These are phyloP conservation scores for Mylabris phalerata DNA, from an alignment of 1,140 invertebrate genomes.

Conservation along the genomic window DNA sequence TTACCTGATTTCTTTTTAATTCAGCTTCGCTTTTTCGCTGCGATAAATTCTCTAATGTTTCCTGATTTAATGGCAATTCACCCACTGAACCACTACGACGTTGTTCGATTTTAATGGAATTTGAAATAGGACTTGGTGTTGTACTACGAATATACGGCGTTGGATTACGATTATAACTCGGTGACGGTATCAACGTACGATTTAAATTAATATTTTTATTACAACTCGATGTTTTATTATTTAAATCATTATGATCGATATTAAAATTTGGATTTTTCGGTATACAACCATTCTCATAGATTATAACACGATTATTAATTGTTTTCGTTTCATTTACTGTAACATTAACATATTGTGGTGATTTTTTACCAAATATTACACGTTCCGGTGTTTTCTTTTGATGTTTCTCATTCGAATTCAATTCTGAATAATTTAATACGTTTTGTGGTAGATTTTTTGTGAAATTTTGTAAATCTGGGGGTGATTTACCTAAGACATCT, in stretches of 20 bases:
- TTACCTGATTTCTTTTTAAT: constrained; percentile 43
- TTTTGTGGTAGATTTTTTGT: constrained; percentile 39
- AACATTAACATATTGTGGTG: constrained; percentile 39
- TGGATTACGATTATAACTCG: constrained; percentile 50
- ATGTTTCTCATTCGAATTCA: constrained; percentile 35
- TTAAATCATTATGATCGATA: constrained; percentile 35
- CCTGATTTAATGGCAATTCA: constrained; percentile 35
- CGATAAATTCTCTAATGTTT: constrained; percentile 43
- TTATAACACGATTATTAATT: constrained; percentile 39
- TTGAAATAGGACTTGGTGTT: constrained; percentile 31
- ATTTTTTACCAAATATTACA: constrained; percentile 33
- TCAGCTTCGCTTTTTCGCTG: constrained; percentile 47
- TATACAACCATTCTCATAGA: constrained; percentile 39
- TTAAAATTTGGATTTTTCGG: constrained; percentile 34
- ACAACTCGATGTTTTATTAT: constrained; percentile 29
- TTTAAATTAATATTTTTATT: constrained; percentile 36
- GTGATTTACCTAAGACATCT: constrained; percentile 60
- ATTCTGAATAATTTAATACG: constrained; percentile 39
- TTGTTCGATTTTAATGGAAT: constrained; percentile 25
- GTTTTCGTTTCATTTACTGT: constrained; percentile 36
- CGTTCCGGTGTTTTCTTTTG: constrained; percentile 35
- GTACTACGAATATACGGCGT: constrained; percentile 35
- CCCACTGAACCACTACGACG: constrained; percentile 43
- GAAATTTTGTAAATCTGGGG: constrained; percentile 45
- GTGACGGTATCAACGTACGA: constrained; percentile 42